Conservation (phyloP, 1,140 invertebrate genomes). For the Scaptodrosophila lebanonensis region DNA sequence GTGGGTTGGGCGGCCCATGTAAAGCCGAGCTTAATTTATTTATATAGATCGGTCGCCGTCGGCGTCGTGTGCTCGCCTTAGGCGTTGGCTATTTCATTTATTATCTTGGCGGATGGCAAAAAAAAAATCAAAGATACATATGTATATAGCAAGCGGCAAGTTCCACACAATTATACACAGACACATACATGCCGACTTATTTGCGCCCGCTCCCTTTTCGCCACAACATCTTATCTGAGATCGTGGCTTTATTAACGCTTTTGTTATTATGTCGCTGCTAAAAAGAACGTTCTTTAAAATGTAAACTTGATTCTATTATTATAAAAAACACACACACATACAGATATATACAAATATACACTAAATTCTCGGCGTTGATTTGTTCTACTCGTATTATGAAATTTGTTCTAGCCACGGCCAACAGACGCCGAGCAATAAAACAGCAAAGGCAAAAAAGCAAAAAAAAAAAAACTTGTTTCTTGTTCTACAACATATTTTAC, state of each 20-base stretch:
- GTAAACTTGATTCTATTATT: conserved; percentile 74
- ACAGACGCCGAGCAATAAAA: background rate
- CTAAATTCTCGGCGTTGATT: conserved; percentile 64
- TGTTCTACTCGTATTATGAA: conserved; percentile 76
- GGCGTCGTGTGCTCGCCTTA: conserved; percentile 40
- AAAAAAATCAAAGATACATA: background rate
- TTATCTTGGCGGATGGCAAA: conserved; percentile 30
- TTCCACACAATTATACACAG: background rate
- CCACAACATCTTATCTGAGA: conserved; percentile 59
- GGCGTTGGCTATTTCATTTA: conserved; percentile 68
- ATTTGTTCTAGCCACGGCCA: conserved; percentile 49
- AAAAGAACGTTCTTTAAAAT: conserved; percentile 43
- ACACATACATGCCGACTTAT: too few species aligned
- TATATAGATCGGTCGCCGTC: conserved; percentile 62
- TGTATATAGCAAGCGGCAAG: conserved; percentile 35
- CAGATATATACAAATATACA: background rate
- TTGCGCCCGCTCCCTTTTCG: conserved; percentile 12
- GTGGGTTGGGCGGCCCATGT: conserved; percentile 54
- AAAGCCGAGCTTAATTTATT: conserved; percentile 61
- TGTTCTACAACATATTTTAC: conserved; percentile 49
- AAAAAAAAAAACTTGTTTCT: conserved; percentile 60
- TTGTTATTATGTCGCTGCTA: conserved; percentile 52
- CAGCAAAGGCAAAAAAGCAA: background rate
- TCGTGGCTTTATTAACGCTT: conserved; percentile 69
- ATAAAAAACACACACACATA: conserved; percentile 27